phyloP scores from a whole-genome alignment of 2,113 vertebrate species.

The Sula dactylatra region DNA sequence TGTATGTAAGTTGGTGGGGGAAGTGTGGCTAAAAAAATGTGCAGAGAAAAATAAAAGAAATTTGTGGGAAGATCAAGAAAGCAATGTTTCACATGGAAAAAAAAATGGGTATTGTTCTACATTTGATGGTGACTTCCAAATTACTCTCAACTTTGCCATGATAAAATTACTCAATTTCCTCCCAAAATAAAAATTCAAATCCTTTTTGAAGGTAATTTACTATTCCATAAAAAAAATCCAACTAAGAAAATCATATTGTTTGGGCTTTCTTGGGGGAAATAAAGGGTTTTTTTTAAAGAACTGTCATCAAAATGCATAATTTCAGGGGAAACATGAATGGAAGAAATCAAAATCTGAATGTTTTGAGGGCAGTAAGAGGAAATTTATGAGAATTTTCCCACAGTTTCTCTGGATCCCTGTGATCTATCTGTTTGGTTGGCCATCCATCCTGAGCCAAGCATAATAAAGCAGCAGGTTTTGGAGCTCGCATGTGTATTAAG shows the following conservation, averaged over 20 bases:
- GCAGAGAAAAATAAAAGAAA: conserved; percentile 4
- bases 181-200: not conserved
- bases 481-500: not conserved
- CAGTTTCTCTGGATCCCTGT: not conserved
- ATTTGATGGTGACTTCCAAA: not conserved
- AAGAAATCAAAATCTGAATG: not conserved
- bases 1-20: not conserved
- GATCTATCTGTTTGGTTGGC: not conserved
- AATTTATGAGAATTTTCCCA: not conserved
- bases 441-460: not conserved
- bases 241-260: not conserved
- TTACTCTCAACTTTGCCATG: not conserved
- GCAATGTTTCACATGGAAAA: not conserved
- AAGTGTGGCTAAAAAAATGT: not conserved
- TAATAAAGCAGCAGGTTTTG: not conserved
- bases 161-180: not conserved
- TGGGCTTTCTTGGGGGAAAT: not conserved
- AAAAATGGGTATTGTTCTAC: not conserved
- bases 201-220: not conserved
- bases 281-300: not conserved
- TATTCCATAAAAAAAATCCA: not conserved
- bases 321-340: not conserved
- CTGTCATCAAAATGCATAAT: not conserved
- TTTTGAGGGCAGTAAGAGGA: not conserved
- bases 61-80: conserved; percentile 23